phyloP scores from a whole-genome alignment of 2,888 invertebrate genomes.

The Aleiodes testaceus region DNA sequence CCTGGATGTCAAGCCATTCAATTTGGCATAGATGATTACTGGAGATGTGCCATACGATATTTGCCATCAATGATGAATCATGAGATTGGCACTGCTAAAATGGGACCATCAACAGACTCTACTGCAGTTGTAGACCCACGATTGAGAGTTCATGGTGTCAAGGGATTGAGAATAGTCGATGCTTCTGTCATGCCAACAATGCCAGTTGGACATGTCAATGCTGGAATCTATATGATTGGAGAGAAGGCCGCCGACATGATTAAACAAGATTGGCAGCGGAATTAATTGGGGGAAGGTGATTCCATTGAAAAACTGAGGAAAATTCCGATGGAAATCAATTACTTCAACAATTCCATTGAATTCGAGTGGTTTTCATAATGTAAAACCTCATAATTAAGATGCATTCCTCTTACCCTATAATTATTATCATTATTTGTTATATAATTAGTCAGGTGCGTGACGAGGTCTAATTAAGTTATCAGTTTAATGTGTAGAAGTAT shows the following conservation, averaged over 20 bases:
- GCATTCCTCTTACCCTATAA: too few species aligned
- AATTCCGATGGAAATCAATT: too few species aligned
- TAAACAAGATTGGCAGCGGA: constrained; percentile 74
- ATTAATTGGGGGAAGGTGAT: too few species aligned
- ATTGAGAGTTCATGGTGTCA: constrained; percentile 75
- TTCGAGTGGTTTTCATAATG: too few species aligned
- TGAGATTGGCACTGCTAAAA: constrained; percentile 77
- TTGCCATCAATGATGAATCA: constrained; percentile 77
- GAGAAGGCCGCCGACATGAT: constrained; percentile 80
- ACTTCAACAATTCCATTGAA: too few species aligned
- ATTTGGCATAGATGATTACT: constrained; percentile 67
- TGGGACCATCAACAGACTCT: constrained; percentile 75
- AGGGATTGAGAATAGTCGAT: constrained; percentile 77
- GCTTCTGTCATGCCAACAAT: constrained; percentile 81
- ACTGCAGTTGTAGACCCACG: constrained; percentile 76
- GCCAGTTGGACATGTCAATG: constrained; percentile 78
- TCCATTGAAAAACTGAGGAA: too few species aligned
- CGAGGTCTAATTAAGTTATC: not conserved
- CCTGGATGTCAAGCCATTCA: constrained; percentile 58
- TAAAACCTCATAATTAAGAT: too few species aligned
- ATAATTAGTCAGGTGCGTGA: not conserved
- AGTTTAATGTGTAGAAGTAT: too few species aligned
- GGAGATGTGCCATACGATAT: constrained; percentile 75
- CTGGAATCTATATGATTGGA: constrained; percentile 79
- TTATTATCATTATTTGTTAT: not conserved